These are phyloP conservation scores for Ailurus styani DNA, from an alignment of 2,113 vertebrate genomes.

Conservation along the genomic window DNA sequence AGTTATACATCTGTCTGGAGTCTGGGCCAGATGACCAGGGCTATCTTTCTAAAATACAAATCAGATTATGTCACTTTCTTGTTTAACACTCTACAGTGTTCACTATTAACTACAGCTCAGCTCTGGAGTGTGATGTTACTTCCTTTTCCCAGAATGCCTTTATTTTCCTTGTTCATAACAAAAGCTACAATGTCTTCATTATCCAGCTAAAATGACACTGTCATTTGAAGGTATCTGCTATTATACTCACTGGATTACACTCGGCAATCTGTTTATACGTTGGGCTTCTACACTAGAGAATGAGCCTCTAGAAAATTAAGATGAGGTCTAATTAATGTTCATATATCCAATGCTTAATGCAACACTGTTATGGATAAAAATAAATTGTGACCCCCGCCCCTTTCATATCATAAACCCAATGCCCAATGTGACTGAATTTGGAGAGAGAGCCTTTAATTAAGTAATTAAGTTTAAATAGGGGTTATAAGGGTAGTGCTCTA, in stretches of 20 bases:
- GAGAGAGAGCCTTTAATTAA: background rate
- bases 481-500: background rate
- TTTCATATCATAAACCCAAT: background rate
- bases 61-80: background rate
- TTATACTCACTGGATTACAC: background rate
- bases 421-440: background rate
- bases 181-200: background rate
- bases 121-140: background rate
- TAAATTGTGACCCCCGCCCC: background rate
- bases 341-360: background rate
- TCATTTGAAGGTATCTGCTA: background rate
- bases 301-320: background rate
- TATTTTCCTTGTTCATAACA: background rate
- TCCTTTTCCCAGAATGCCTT: background rate
- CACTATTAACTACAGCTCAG: background rate
- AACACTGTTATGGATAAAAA: background rate
- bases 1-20: background rate
- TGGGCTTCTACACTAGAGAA: background rate
- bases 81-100: background rate
- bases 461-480: background rate
- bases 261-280: background rate
- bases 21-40: background rate
- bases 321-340: background rate
- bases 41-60: background rate
- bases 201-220: background rate